Base-by-base conservation (phyloP, 2,888 invertebrate genomes). In the Stenotaenia linearis region DNA sequence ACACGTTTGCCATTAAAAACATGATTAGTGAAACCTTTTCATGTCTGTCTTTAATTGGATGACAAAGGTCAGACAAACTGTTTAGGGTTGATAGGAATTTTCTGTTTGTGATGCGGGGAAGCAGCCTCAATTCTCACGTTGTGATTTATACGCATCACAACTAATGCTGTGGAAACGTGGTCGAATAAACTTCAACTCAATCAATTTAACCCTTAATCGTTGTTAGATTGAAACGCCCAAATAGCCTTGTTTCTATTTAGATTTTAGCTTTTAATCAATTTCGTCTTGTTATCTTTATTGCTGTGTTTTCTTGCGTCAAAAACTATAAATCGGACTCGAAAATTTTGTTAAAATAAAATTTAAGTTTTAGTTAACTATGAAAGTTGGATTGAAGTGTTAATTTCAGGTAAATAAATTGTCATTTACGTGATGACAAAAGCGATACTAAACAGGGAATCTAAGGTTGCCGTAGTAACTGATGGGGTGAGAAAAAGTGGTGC, bases 201-300 rank as follows among this genome's bases (percentile, higher is more conserved):
- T 50, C 50, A 50, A 50, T 50, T 50, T 50, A 50, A 50, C 50
- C 28, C 69, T 69, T 69, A 69, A 69, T 69, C 23, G 69, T n/a
- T 69, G 69, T 69, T 28, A 69, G 15, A 28, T 23, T 69, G 9
- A 25, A 28, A 69, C 28, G 28, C 28, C 15, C 15, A 69, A 69
- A 69, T 69, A 25, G 28, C 69, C 25, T 23, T 25, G 25, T 12
- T 69, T 28, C 28, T 69, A 28, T 69, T 69, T 69, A 28, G 69
- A 69, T 23, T 61, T 61, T 61, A 12, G 21, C 23, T 23, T 5
- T 25, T 61, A 61, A 61, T 69, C 69, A 69, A 69, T 69, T 69
- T 10, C 10, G 10, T 69, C 25, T 25, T 69, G 69, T 69, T 69
- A 28, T 69, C 69, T 69, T 1, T n/a, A 6, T 69, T 61, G 21